phyloP scores from a whole-genome alignment of 2,888 invertebrate genomes.

The Drosophila silvestris region DNA sequence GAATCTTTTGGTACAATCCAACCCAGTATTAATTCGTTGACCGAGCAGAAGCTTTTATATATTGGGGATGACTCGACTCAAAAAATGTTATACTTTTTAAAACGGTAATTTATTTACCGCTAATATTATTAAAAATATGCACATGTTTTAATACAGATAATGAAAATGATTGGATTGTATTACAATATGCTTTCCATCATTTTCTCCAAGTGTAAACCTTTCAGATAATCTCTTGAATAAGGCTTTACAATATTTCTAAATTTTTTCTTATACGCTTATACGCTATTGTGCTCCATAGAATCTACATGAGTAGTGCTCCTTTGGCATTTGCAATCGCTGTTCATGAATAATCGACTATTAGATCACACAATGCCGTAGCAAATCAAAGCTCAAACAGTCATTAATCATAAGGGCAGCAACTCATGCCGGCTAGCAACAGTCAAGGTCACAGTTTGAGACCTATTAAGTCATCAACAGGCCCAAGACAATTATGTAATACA shows the following conservation, averaged over 20 bases:
- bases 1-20: neutral
- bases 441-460: conserved; percentile 52
- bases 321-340: neutral
- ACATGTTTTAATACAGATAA: neutral
- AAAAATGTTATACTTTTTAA: no score
- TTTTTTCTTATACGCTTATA: neutral
- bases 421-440: conserved; percentile 23
- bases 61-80: neutral
- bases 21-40: neutral
- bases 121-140: neutral
- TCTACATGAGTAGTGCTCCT: neutral
- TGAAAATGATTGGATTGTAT: neutral
- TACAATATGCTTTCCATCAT: neutral
- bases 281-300: neutral
- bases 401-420: conserved; percentile 44
- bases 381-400: conserved; percentile 37
- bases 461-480: conserved; percentile 67
- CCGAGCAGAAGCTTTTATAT: neutral
- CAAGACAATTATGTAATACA: conserved; percentile 56
- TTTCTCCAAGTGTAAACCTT: neutral
- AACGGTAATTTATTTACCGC: neutral
- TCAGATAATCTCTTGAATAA: neutral
- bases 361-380: conserved; percentile 19
- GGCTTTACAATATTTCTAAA: neutral
- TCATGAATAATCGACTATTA: conserved; percentile 16